These are phyloP conservation scores for Salpingus planirostris DNA, from an alignment of 2,888 invertebrate species.

Conservation along the genomic window DNA sequence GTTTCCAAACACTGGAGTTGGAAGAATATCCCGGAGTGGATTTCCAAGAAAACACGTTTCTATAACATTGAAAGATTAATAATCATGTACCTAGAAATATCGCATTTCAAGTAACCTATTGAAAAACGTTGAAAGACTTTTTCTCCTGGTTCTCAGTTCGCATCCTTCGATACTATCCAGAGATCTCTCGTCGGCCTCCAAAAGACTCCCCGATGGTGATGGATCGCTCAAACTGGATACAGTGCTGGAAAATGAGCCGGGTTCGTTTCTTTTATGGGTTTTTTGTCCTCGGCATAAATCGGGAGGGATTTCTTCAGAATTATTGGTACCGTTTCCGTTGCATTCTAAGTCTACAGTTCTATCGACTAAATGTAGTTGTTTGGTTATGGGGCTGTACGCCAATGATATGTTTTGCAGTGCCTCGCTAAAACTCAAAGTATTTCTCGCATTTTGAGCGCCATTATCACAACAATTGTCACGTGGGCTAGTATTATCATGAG, in stretches of 20 bases:
- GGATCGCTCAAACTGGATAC: constrained; percentile 64
- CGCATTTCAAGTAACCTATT: constrained; percentile 46
- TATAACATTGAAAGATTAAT: constrained; percentile 18
- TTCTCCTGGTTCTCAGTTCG: constrained; percentile 49
- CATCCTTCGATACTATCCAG: constrained; percentile 25
- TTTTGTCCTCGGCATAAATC: constrained; percentile 21
- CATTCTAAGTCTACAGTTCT: constrained; percentile 30
- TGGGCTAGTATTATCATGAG: constrained; percentile 20
- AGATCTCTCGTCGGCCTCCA: constrained; percentile 35
- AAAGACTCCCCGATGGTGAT: constrained; percentile 52
- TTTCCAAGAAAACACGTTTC: constrained; percentile 46
- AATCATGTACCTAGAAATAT: no score
- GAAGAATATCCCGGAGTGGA: constrained; percentile 27
- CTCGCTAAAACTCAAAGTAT: constrained; percentile 52
- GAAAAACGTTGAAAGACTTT: constrained; percentile 53
- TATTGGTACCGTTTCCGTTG: constrained; percentile 4
- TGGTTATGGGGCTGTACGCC: constrained; percentile 66
- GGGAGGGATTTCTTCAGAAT: constrained; percentile 17
- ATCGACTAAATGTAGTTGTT: constrained; percentile 56
- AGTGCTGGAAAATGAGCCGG: constrained; percentile 59
- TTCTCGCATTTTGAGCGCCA: constrained; percentile 45
- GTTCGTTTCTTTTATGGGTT: constrained; percentile 48
- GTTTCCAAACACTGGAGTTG: constrained; percentile 35
- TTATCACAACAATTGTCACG: constrained; percentile 24
- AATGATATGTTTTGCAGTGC: constrained; percentile 65